Conservation (phyloP, 2,113 vertebrate genomes). For the Melanotaenia duboulayi region DNA sequence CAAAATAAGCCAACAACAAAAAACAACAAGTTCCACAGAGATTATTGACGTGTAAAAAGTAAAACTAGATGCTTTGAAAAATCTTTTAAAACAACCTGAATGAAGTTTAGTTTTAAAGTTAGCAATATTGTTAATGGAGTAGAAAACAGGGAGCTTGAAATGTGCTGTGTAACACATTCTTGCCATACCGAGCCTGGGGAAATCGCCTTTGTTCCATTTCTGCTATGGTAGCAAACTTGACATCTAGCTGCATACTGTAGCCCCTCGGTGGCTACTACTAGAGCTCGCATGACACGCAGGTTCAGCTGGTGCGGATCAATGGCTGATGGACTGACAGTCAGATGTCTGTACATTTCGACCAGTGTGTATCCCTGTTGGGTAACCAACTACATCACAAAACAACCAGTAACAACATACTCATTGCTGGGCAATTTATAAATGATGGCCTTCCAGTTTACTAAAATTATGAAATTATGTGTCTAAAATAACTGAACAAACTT, state of each 20-base stretch:
- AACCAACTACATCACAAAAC: neutral
- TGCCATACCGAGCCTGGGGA: conserved; percentile 70
- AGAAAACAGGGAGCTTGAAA: conserved; percentile 64
- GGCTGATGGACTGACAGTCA: conserved; percentile 9
- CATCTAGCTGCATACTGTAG: conserved; percentile 29
- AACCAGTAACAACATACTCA: neutral
- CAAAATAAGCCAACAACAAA: neutral
- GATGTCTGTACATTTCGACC: neutral
- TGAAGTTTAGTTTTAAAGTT: neutral
- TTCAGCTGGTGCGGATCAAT: conserved; percentile 16
- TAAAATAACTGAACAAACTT: neutral
- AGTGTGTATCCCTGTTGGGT: conserved; percentile 7
- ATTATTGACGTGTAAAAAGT: neutral
- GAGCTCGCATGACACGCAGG: conserved; percentile 31
- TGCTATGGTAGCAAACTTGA: conserved; percentile 72
- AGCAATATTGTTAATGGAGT: conserved; percentile 43
- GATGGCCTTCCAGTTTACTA: too few species aligned
- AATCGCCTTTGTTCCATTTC: conserved; percentile 70
- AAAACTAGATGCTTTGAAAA: neutral
- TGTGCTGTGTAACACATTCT: conserved; percentile 77
- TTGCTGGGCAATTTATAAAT: neutral
- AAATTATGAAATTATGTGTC: neutral
- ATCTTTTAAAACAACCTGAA: neutral
- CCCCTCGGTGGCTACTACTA: conserved; percentile 24
- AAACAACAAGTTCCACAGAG: neutral